Percentiles rank a stretch among this genome's conserved stretches.
These are phyloP conservation scores for Schizothorax lantsangensis DNA, from an alignment of 2,797 vertebrate species.

Conservation along the genomic window DNA sequence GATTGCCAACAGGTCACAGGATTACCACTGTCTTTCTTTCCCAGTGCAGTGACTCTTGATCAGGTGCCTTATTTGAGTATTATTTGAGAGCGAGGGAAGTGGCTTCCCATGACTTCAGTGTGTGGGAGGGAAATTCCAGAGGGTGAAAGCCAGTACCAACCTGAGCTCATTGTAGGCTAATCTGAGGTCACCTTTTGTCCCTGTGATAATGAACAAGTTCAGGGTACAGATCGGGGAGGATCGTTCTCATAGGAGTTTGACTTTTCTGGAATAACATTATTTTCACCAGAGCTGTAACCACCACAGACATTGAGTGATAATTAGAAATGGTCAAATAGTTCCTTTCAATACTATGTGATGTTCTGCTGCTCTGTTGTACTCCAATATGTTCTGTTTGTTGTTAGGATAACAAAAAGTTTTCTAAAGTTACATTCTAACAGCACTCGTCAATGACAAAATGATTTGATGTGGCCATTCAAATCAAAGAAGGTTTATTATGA, in stretches of 20 bases:
- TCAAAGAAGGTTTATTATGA: neutral
- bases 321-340: neutral
- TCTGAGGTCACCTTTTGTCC: conserved; percentile 17
- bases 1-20: neutral
- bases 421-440: neutral
- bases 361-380: neutral
- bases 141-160: conserved; percentile 38
- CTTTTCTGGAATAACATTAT: neutral
- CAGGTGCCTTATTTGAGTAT: neutral
- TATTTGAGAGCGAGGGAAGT: conserved; percentile 51
- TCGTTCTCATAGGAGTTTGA: neutral
- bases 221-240: neutral
- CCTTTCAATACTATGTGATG: neutral
- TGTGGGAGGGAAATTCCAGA: conserved; percentile 63
- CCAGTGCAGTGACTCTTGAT: neutral
- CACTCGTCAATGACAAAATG: neutral
- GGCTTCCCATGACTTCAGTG: conserved; percentile 65
- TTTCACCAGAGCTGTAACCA: neutral
- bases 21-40: neutral
- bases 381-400: neutral
- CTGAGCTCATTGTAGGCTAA: neutral
- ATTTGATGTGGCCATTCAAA: neutral
- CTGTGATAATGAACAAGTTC: neutral
- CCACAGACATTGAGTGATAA: neutral
- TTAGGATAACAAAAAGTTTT: neutral